Base-by-base conservation (phyloP, 2,888 invertebrate genomes). In the Eupithecia dodoneata region DNA sequence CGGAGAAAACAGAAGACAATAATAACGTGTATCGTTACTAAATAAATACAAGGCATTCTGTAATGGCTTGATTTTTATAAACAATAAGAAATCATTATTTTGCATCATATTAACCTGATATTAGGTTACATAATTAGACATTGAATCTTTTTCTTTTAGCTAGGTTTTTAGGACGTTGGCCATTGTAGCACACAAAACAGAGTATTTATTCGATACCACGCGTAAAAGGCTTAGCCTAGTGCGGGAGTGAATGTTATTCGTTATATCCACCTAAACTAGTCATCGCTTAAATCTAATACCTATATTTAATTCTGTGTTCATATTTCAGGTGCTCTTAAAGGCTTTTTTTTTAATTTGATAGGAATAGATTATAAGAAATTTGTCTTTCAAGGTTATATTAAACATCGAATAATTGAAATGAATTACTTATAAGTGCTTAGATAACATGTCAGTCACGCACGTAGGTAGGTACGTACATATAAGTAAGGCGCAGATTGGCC, bases 371-470 rank as follows among this genome's bases (percentile, higher is more conserved):
- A 42, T 42, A 15, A 66, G 66, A 66, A 66, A 66, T 30, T 63
- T 12, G 63, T 12, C 10, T 63, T 12, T 66, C 42, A 42, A 42
- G 15, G 66, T 15, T 66, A 59, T n/a, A 18, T 30, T 2, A 42
- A 42, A 42, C 7, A 13, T 15, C 6, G 44, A 69, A 69, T 69
- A 69, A n/a, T n/a, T 69, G 7, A 18, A 69, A 10, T 45, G 9
- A 44, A 45, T 7, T 69, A 69, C 45, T 70, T 70, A 2, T 30
- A 66, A 66, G 66, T 59, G 67, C 5, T 72, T 71, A 73, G 30
- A 66, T 69, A 55, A 55, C 65, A 73, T 72, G 59, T 72, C 45
- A 76, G 74, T 74, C 76, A 78, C 76, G 78, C 72, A 73, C 74
- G 74, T 4, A 30, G 30, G 18, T 30, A 4, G 12, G 10, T 63